Percentiles rank a stretch among this genome's conserved stretches.
Evolutionary conservation across 2,888 invertebrate genomes (phyloP).

Genomic region (Tanypteryx hageni): DNA sequence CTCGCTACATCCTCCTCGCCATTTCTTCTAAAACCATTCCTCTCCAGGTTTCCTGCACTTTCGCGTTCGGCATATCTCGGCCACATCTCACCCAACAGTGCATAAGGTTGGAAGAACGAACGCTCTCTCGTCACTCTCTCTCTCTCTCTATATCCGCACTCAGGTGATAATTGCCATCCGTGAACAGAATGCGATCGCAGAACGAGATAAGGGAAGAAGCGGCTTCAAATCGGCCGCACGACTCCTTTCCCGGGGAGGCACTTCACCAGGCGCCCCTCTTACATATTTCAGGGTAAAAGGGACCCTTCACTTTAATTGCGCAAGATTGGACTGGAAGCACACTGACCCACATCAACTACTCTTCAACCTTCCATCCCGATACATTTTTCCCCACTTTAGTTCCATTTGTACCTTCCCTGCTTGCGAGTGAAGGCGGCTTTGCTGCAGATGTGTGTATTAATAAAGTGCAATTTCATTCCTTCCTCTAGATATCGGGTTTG

Average conservation of each 20-base stretch:
- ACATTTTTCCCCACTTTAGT: neutral
- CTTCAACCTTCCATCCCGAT: neutral
- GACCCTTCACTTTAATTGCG: neutral
- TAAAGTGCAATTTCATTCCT: too few relatives aligned
- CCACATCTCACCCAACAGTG: neutral
- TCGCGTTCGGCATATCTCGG: neutral
- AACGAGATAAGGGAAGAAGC: neutral
- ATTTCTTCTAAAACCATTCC: too few relatives aligned
- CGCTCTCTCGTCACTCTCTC: neutral
- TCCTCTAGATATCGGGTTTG: too few relatives aligned
- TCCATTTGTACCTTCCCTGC: too few relatives aligned
- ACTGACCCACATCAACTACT: neutral
- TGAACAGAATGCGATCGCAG: neutral
- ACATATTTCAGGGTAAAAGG: neutral
- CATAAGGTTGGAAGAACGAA: neutral
- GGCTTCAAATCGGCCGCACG: neutral
- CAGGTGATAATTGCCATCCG: constrained; percentile 1
- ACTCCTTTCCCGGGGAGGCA: neutral
- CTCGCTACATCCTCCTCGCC: too few relatives aligned
- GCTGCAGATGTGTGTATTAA: too few relatives aligned
- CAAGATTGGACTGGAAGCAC: neutral
- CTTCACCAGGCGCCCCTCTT: neutral
- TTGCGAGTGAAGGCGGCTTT: too few relatives aligned
- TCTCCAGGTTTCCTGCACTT: too few relatives aligned
- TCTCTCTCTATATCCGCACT: neutral